Base-by-base conservation (phyloP, 2,888 invertebrate species). In the Synergus laeviventris region DNA sequence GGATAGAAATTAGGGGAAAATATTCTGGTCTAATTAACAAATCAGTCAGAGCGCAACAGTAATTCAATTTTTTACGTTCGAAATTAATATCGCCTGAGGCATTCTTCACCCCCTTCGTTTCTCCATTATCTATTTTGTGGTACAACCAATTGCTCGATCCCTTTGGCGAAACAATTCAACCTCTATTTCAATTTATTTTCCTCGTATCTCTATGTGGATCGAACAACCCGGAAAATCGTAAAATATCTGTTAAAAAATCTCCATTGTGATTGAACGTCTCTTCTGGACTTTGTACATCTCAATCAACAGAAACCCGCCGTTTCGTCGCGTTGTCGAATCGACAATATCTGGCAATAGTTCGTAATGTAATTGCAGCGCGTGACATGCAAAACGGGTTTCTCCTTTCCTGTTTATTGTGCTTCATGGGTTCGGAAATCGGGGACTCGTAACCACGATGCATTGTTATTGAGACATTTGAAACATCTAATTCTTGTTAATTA, bases 171-270 rank as follows among this genome's bases (percentile, higher is more conserved):
- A 70, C 45, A 70, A 70, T 70, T 49, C 31, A n/a, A 1, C 9
- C 24, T 70, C 45, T 70, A 70, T 66, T 70, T 70, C 49, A 49
- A 70, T 70, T 31, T 31, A 9, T 42, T 42, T 49, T 49, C 70
- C 11, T 9, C 45, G 16, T 49, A 49, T 70, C 31, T 64, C n/a
- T 42, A 18, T 42, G 42, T 11, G 39, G 21, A 64, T 21, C 14
- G 7, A 9, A 70, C 8, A 49, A 11, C 9, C 31, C 8, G 45
- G 45, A 70, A 45, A 70, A 45, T 49, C 24, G 16, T 70, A 31
- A 49, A 70, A 70, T 49, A 49, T 70, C 24, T 70, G 70, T n/a
- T 38, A n/a, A 70, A 70, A 70, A 70, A 70, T 31, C 24, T 24
- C 45, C 11, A 45, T 9, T 49, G 42, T 42, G 5, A 59, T 12